Conservation (phyloP, 2,888 invertebrate genomes). For the Holacanthella duospinosa region DNA sequence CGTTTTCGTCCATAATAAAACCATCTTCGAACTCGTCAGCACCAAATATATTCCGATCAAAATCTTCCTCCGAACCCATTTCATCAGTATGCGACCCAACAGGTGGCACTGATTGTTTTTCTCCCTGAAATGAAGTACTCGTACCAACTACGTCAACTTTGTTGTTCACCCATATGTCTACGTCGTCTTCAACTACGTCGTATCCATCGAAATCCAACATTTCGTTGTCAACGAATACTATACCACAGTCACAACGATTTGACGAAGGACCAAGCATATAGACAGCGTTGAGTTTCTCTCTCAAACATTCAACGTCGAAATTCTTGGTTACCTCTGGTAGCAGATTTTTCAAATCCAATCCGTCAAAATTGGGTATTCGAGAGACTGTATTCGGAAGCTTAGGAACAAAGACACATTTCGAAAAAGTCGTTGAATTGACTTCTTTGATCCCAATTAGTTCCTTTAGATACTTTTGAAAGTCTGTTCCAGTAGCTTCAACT, state of each 20-base stretch:
- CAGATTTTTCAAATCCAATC: not conserved
- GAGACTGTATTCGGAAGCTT: not conserved
- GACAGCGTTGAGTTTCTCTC: not conserved
- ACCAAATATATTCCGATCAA: no score
- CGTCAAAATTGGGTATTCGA: no score
- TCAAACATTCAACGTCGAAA: not conserved
- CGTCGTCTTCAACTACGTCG: no score
- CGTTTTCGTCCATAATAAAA: no score
- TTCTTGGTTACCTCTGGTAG: not conserved
- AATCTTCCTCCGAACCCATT: no score
- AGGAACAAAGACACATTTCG: not conserved
- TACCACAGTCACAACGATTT: not conserved
- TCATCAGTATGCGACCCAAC: no score
- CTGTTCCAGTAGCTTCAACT: not conserved
- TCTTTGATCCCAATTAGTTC: slow-evolving; percentile 3
- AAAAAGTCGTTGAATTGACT: not conserved
- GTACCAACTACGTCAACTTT: no score
- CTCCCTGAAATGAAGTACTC: no score
- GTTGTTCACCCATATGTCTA: no score
- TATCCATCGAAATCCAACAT: no score
- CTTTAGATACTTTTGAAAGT: not conserved
- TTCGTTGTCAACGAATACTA: not conserved
- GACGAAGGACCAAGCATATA: not conserved
- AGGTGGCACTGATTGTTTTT: no score
- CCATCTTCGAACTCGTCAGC: no score